Base-by-base conservation (phyloP, 64 coral and sea anemone species). In the Porites australiensis region DNA sequence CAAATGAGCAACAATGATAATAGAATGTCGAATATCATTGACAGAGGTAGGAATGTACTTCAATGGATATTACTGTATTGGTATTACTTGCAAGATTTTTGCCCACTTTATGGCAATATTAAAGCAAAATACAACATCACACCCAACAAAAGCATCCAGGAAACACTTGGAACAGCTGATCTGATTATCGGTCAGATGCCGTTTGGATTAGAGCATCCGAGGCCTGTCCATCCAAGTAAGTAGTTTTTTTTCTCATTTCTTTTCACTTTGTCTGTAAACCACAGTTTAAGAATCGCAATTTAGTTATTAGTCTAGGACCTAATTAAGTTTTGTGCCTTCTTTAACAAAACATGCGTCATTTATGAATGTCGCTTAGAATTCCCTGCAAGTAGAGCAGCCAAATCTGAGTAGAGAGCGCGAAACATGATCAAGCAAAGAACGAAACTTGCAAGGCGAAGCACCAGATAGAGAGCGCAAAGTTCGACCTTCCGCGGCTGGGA, bases 211-310 rank as follows among this genome's bases (percentile, higher is more conserved):
- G 89, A 90, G 13, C 13, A 75, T 5, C 65, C 89, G 11, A 63
- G 86, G 27, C 89, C 94, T n/a, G 2, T 95, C 5, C 13, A 58
- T 37, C 94, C 94, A 55, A 67, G 94, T 95, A 44, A 45, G 94
- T 82, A 66, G n/a, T 52, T 20, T 14, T 3, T 14, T 37, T 37
- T 37, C 27, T 37, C 27, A 37, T 37, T 37, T 37, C 27, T 37
- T 37, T 37, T 37, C 27, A 37, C 27, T 37, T 37, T 37, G 0
- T 37, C 27, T 37, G 27, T 37, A 37, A 0, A 37, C 27, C 27
- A 37, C 27, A 37, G 27, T 37, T 37, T 37, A 37, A 37, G 27
- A 37, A 37, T 37, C 27, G 27, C 27, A 37, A 37, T 37, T 37
- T 37, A 37, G 27, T 37, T 37, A 37, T 37, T 37, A 37, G 27